Percentiles rank a stretch among this genome's conserved stretches.
phyloP scores from a whole-genome alignment of 2,797 vertebrate species.

The Sebastes trivittatus region DNA sequence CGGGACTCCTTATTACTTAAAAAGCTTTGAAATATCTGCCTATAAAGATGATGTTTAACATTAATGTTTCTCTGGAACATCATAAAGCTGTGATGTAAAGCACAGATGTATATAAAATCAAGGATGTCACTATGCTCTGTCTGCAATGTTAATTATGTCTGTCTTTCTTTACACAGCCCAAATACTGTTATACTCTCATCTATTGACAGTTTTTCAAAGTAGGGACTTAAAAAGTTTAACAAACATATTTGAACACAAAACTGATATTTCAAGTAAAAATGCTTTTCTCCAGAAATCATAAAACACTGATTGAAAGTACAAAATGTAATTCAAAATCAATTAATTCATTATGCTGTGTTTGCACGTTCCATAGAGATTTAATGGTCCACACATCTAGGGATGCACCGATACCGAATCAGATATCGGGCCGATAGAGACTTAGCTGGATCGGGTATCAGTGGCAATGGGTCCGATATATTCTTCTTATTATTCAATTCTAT shows the following conservation, averaged over 20 bases:
- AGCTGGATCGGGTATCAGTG: too few relatives aligned
- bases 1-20: neutral
- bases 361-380: neutral
- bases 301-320: neutral
- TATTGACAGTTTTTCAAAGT: neutral
- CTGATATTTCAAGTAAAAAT: neutral
- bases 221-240: neutral
- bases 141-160: slow-evolving; percentile 14
- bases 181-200: neutral
- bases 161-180: slow-evolving; percentile 20
- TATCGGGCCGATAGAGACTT: too few relatives aligned
- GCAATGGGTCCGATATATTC: too few relatives aligned
- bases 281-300: neutral
- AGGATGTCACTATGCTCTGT: slow-evolving; percentile 52
- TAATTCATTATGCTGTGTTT: neutral
- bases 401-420: too few relatives aligned
- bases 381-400: neutral
- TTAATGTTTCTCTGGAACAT: neutral
- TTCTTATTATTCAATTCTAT: too few relatives aligned
- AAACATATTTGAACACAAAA: neutral
- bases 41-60: neutral
- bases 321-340: neutral
- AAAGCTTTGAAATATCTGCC: neutral
- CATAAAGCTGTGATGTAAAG: neutral
- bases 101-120: neutral